Base-by-base conservation (phyloP, 2,888 invertebrate species). In the Anticlea derivata region DNA sequence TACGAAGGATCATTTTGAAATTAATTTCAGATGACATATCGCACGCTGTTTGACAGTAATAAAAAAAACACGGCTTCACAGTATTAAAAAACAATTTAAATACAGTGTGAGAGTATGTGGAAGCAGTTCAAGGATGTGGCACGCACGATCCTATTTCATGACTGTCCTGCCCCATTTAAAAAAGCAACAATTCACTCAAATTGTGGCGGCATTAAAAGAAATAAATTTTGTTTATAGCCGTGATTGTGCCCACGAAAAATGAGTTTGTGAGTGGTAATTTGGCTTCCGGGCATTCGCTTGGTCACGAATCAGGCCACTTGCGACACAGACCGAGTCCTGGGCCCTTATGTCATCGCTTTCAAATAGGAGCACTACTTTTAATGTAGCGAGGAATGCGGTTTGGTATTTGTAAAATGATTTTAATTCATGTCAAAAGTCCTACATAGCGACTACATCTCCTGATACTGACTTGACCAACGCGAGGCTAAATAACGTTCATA, bases 251-350 rank as follows among this genome's bases (percentile, higher is more conserved):
- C 79, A 82, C 81, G 79, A 84, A 83, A 83, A 78, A 71, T 69
- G 66, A 71, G 65, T 73, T n/a, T 78, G 70, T 66, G 83, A 80
- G 72, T 78, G 61, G 78, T 77, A 63, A 78, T 75, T 62, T 77
- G 50, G 82, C 85, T 87, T 85, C 86, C 86, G 86, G 86, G 82
- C 86, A 83, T 80, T 81, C 68, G 78, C 67, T 74, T 66, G 72
- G 78, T 86, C 86, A 84, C 85, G 87, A 85, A 72, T 67, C 62
- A 63, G 67, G 62, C 63, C 60, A 55, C 47, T 84, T 85, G 73
- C 84, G 66, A 80, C 78, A 84, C 56, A 7, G 17, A 11, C 8
- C 40, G 50, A 70, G 68, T 75, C 76, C 73, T 68, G 61, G 13
- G 57, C 63, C 63, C 65, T 77, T 77, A 78, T 78, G 72, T 76